Evolutionary conservation across 2,888 invertebrate species (phyloP).

Genomic region (Cristatella mucedo): DNA sequence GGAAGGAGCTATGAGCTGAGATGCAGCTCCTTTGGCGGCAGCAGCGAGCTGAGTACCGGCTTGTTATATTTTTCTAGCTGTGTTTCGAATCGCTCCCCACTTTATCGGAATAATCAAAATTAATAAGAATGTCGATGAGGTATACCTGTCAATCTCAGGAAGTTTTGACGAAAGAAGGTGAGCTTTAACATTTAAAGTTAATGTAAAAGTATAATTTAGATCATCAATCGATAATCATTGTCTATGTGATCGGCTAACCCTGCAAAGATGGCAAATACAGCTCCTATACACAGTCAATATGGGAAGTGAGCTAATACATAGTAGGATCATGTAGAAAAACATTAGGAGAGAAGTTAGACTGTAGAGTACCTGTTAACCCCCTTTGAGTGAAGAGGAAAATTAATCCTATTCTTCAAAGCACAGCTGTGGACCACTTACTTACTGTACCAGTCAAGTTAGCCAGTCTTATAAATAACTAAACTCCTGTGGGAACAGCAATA

Average conservation of each 20-base stretch:
- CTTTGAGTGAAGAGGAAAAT: conserved; percentile 61
- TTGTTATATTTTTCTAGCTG: too few relatives aligned
- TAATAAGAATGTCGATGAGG: conserved; percentile 62
- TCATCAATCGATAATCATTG: conserved; percentile 45
- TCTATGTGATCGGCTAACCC: conserved; percentile 53
- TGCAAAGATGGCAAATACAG: conserved; percentile 60
- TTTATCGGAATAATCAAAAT: too few relatives aligned
- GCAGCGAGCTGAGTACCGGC: too few relatives aligned
- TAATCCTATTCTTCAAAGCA: conserved; percentile 57
- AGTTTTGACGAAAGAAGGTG: conserved; percentile 66
- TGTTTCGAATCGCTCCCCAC: too few relatives aligned
- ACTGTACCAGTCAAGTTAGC: conserved; percentile 16
- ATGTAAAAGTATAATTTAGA: conserved; percentile 52
- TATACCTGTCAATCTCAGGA: conserved; percentile 53
- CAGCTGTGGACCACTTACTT: too few relatives aligned
- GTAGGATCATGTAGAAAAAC: conserved; percentile 59
- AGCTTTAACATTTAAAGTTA: conserved; percentile 60
- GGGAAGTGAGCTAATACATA: conserved; percentile 70
- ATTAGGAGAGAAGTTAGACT: conserved; percentile 57
- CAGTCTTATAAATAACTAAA: conserved; percentile 63
- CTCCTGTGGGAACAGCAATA: conserved; percentile 68
- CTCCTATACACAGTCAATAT: conserved; percentile 62
- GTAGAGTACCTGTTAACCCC: conserved; percentile 41
- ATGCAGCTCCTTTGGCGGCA: too few relatives aligned
- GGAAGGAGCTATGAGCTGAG: too few relatives aligned